Evolutionary conservation across 2,797 vertebrate species (phyloP).

Genomic region (Eutrigla gurnardus): DNA sequence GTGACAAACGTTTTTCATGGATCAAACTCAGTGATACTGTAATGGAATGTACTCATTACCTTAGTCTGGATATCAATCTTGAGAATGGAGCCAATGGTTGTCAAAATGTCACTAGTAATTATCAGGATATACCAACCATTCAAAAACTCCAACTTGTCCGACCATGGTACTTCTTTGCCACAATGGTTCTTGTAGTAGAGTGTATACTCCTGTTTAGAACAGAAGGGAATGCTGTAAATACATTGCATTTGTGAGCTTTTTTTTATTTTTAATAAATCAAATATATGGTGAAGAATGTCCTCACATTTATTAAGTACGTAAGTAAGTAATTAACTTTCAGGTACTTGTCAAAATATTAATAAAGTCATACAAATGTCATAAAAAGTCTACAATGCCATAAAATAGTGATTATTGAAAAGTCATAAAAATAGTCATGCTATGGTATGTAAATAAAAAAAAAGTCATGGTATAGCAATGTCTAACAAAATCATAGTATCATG

Average conservation of each 20-base stretch:
- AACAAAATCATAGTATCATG: too few relatives aligned
- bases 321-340: not conserved
- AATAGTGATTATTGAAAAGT: too few relatives aligned
- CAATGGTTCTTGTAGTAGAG: slow-evolving; percentile 82
- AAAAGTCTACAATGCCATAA: too few relatives aligned
- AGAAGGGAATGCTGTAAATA: not conserved
- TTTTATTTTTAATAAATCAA: not conserved
- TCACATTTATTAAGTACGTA: not conserved
- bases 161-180: slow-evolving; percentile 84
- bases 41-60: slow-evolving; percentile 65
- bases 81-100: slow-evolving; percentile 90
- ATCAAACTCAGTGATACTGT: not conserved
- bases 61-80: slow-evolving; percentile 96
- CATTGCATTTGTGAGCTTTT: not conserved
- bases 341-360: not conserved
- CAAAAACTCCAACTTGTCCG: slow-evolving; percentile 92
- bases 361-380: too few relatives aligned
- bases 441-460: too few relatives aligned
- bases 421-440: too few relatives aligned
- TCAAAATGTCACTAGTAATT: slow-evolving; percentile 90
- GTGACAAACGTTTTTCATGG: not conserved
- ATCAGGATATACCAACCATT: slow-evolving; percentile 96
- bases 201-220: slow-evolving; percentile 86
- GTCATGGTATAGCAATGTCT: too few relatives aligned
- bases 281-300: not conserved